Evolutionary conservation across 2,113 vertebrate genomes (phyloP).

Genomic region (Chaenogobius annularis): DNA sequence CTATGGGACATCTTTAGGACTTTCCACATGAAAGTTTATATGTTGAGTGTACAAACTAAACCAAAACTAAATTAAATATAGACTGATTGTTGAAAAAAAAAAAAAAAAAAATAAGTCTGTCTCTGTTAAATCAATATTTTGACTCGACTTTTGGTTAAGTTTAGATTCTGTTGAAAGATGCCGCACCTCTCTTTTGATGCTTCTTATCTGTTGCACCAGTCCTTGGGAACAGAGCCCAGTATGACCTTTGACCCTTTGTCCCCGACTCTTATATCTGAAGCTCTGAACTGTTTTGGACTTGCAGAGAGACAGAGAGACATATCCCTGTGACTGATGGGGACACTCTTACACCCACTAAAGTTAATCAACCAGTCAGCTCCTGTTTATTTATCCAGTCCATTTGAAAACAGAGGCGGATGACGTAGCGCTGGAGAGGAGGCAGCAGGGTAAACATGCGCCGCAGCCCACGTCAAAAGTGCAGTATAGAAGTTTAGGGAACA

Average conservation of each 20-base stretch:
- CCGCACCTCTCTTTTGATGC: not conserved
- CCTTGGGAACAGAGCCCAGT: not conserved
- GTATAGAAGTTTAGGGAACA: not conserved
- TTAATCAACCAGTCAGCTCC: not conserved
- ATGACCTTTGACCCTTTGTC: not conserved
- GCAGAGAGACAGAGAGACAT: slow-evolving; percentile 8
- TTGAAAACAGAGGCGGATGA: not conserved
- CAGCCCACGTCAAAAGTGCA: not conserved
- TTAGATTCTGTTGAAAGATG: not conserved
- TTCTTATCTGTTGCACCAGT: slow-evolving; percentile 5
- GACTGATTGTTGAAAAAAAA: no score
- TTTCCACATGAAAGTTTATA: no score
- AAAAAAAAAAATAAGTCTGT: no score
- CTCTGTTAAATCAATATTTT: no score
- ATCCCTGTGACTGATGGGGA: not conserved
- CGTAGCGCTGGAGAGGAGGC: not conserved
- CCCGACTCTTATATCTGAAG: not conserved
- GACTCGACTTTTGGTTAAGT: not conserved
- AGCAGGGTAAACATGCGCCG: not conserved
- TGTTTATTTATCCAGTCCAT: not conserved
- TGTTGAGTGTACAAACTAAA: no score
- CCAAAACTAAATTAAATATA: no score
- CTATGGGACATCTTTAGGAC: no score
- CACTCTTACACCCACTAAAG: not conserved
- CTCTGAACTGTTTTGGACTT: slow-evolving; percentile 29